Conservation (phyloP, 1,140 invertebrate species). For the Temnothorax nylanderi region DNA sequence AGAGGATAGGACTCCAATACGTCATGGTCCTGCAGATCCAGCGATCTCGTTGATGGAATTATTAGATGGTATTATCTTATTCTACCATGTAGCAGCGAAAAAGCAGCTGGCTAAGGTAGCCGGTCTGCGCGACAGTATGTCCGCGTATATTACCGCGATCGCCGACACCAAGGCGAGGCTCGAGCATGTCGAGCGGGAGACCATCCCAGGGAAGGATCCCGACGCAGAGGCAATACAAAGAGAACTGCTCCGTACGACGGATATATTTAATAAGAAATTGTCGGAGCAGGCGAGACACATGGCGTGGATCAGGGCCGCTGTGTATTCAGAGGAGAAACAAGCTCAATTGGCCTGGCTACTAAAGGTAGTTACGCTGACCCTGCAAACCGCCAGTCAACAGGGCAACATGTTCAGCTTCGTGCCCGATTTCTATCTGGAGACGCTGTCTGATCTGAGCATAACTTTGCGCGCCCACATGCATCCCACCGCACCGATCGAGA, state of each 20-base stretch:
- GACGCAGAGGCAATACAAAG: constrained; percentile 79
- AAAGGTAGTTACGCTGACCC: constrained; percentile 86
- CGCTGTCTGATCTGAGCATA: constrained; percentile 89
- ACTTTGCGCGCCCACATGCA: constrained; percentile 88
- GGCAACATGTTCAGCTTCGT: constrained; percentile 92
- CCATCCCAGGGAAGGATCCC: constrained; percentile 48
- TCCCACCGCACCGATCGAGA: constrained; percentile 87
- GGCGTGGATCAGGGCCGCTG: constrained; percentile 88
- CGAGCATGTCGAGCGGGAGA: constrained; percentile 73
- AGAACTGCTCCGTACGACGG: constrained; percentile 84
- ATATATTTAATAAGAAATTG: constrained; percentile 87
- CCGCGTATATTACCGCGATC: constrained; percentile 87
- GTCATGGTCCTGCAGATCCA: constrained; percentile 82
- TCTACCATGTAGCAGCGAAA: constrained; percentile 90
- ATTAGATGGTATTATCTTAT: constrained; percentile 89
- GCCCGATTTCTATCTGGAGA: constrained; percentile 93
- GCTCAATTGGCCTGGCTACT: constrained; percentile 88
- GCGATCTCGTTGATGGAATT: constrained; percentile 86
- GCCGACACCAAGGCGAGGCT: constrained; percentile 85
- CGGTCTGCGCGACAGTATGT: constrained; percentile 86
- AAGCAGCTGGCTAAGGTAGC: constrained; percentile 90
- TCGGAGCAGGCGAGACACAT: constrained; percentile 87
- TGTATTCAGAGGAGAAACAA: constrained; percentile 88
- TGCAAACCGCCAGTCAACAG: constrained; percentile 87
- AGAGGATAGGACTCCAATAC: constrained; percentile 76